These are phyloP conservation scores for Pimephales promelas DNA, from an alignment of 2,113 vertebrate species.

Conservation along the genomic window DNA sequence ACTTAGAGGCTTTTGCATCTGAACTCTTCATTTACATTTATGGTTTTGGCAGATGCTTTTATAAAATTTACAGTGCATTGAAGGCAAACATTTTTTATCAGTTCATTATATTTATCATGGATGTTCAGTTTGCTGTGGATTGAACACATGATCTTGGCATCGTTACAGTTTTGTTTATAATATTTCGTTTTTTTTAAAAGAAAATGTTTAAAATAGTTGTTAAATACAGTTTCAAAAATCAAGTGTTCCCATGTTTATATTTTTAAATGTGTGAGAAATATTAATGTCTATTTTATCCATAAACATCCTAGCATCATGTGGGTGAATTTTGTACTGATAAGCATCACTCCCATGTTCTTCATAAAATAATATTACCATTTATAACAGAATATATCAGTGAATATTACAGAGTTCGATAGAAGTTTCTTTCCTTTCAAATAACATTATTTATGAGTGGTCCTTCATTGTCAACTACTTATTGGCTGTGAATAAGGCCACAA, in stretches of 20 bases:
- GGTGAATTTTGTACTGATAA: no score
- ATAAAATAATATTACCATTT: neutral
- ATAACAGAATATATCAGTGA: neutral
- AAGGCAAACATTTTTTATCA: neutral
- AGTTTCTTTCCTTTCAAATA: neutral
- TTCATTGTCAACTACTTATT: neutral
- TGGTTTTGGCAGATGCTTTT: neutral
- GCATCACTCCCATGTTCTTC: no score
- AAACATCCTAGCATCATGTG: no score
- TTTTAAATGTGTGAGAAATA: no score
- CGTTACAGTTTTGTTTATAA: neutral
- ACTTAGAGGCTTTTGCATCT: no score
- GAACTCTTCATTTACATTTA: no score
- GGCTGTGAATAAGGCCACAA: conserved; percentile 25
- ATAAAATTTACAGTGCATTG: neutral
- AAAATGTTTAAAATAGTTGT: neutral
- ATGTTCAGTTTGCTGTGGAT: neutral
- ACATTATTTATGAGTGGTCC: no score
- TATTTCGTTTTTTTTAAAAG: neutral
- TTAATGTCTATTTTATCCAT: no score
- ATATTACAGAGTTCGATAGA: neutral
- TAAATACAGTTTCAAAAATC: no score
- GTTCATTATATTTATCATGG: neutral
- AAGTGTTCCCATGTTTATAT: no score
- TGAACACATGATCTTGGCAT: neutral